Evolutionary conservation across 2,113 vertebrate genomes (phyloP), one percentile per base, ranked within the genome.

Genomic region (Grus americana): DNA sequence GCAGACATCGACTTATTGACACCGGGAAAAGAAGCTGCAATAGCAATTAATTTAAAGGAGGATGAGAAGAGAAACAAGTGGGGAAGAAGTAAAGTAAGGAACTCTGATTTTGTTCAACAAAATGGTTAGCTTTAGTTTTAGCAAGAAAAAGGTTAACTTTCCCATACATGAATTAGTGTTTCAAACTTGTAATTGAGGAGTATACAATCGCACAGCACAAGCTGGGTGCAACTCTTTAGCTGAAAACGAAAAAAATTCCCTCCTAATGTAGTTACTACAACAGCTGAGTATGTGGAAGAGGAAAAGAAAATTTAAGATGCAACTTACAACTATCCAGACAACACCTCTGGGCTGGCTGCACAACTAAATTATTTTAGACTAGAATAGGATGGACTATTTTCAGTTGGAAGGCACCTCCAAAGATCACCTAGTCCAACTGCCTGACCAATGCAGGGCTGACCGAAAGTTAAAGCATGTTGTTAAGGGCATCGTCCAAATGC

Each of bases 81-180:
- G 42, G 34, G 16, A 89, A 90, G 59, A 84, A 93, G 40, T 38
- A 88, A 94, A 96, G 83, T 36, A 90, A 90, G 34, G 26, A 95
- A 86, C 44, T 68, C 21, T 61, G 58, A 71, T 85, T 94, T 71
- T 71, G 49, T 92, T 78, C 21, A 95, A 85, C 34, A 78, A 58
- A 91, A 92, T 86, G 40, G 57, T 87, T 73, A 86, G 32, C 32
- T 90, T 93, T 30, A 76, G 54, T 71, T 95, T 86, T 47, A 87
- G 55, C 67, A 80, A 63, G 68, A 89, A 44, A 66, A 81, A 71
- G 10, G 23, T 79, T 82, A 87, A 61, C 44, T 61, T 86, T 79
- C 47, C 52, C 49, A n/a, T 32, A 55, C 9, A 61, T 59, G n/a
- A 84, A 63, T 79, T 76, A 84, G 57, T 21, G 20, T 57, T 92